Conservation (phyloP, 2,888 invertebrate species). For the Hydropsyche betteni region DNA sequence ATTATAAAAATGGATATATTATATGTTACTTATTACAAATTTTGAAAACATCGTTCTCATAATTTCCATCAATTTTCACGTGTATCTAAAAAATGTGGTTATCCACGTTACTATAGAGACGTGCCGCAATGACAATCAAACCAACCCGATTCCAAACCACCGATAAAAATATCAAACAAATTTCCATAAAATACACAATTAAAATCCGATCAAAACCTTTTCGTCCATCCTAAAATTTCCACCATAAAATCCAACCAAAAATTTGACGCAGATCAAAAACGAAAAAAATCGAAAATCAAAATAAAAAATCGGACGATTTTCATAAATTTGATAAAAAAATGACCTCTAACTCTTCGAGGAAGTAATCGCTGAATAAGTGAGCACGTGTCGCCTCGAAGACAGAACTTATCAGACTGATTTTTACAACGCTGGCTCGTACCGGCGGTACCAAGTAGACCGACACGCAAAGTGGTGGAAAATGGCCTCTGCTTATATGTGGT, state of each 20-base stretch:
- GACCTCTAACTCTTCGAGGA: no score
- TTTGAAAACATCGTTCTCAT: no score
- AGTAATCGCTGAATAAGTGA: no score
- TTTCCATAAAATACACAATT: neutral
- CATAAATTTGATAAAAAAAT: neutral
- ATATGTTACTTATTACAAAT: no score
- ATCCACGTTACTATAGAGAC: constrained; percentile 49
- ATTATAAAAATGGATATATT: no score
- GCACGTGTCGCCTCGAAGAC: constrained; percentile 28
- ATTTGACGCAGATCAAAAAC: no score
- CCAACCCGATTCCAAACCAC: neutral
- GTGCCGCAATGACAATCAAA: constrained; percentile 46
- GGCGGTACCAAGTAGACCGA: constrained; percentile 36
- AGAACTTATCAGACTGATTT: constrained; percentile 44
- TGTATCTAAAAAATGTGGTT: constrained; percentile 40
- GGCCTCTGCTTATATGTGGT: no score
- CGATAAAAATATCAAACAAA: neutral
- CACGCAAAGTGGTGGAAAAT: no score
- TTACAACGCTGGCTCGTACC: constrained; percentile 19
- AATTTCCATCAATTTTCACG: neutral
- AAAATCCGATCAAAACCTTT: no score
- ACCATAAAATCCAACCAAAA: no score
- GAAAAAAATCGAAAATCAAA: no score
- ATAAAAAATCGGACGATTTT: neutral
- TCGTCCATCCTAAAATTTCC: no score